These are phyloP conservation scores for Parotocinclus haroldoi DNA, from an alignment of 2,797 vertebrate genomes.

Conservation along the genomic window DNA sequence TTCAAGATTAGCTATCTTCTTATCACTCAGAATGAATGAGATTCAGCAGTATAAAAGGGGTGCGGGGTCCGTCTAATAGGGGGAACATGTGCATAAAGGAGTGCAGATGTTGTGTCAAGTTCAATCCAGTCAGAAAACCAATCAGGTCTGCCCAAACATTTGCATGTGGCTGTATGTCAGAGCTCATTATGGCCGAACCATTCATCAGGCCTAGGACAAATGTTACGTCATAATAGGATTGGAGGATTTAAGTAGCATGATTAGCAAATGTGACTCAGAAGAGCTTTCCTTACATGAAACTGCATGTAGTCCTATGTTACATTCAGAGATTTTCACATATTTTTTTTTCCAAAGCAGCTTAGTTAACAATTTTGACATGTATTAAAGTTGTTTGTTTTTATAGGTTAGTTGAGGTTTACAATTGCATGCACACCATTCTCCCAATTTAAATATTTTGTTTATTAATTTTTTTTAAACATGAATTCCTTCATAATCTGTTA, in stretches of 20 bases:
- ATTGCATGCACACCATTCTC: too few species aligned
- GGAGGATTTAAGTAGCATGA: slow-evolving; percentile 61
- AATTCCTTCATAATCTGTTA: too few species aligned
- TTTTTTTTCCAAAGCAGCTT: not conserved
- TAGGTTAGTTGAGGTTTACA: too few species aligned
- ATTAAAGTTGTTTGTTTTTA: too few species aligned
- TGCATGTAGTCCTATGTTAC: slow-evolving; percentile 1
- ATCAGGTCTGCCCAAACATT: not conserved
- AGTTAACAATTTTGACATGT: not conserved
- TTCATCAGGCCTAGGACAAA: slow-evolving; percentile 29
- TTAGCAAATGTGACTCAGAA: slow-evolving; percentile 60
- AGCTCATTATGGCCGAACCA: slow-evolving; percentile 28
- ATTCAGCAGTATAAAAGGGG: not conserved
- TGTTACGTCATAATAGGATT: slow-evolving; percentile 69
- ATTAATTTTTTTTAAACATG: too few species aligned
- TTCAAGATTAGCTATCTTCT: too few species aligned
- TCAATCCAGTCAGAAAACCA: too few species aligned
- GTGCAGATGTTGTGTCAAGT: too few species aligned
- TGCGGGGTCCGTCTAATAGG: too few species aligned
- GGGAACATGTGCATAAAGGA: too few species aligned
- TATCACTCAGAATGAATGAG: not conserved
- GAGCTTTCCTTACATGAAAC: slow-evolving; percentile 27
- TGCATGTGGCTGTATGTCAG: slow-evolving; percentile 14
- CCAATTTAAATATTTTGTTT: too few species aligned
- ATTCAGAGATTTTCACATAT: slow-evolving; percentile 1